These are phyloP conservation scores for Reinhardtius hippoglossoides DNA, from an alignment of 2,113 vertebrate genomes.

Conservation along the genomic window DNA sequence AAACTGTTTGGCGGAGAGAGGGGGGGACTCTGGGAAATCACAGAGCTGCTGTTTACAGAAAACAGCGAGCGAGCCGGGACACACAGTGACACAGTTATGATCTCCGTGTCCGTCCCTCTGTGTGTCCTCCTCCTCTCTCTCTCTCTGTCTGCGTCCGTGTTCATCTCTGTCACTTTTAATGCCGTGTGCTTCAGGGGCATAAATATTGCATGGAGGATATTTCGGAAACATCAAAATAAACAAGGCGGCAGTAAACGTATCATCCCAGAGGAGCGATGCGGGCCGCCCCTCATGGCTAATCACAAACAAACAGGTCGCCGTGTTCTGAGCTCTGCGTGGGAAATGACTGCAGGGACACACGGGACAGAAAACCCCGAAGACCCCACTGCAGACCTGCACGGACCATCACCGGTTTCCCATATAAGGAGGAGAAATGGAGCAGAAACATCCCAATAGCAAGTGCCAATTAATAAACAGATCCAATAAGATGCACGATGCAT, in stretches of 20 bases:
- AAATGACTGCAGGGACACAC: constrained; percentile 29
- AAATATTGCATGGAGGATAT: constrained; percentile 46
- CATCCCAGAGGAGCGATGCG: constrained; percentile 33
- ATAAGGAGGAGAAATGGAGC: background rate
- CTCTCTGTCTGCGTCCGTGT: constrained; percentile 36
- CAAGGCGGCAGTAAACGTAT: constrained; percentile 30
- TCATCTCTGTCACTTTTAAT: constrained; percentile 48
- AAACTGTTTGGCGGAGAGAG: constrained; percentile 34
- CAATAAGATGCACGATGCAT: background rate
- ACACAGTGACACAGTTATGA: constrained; percentile 41
- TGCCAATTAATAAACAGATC: constrained; percentile 1
- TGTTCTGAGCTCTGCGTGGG: constrained; percentile 42
- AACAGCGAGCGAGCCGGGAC: constrained; percentile 28
- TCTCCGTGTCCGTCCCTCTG: constrained; percentile 31
- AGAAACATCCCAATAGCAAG: background rate
- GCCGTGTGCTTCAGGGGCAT: constrained; percentile 17
- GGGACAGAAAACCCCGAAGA: background rate
- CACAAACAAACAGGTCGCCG: constrained; percentile 31
- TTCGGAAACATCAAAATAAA: constrained; percentile 40
- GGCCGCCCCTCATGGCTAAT: constrained; percentile 24
- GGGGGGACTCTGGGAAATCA: constrained; percentile 58
- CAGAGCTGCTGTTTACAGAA: constrained; percentile 51
- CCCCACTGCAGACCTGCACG: background rate
- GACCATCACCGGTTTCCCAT: background rate
- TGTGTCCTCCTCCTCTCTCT: constrained; percentile 13